These are phyloP conservation scores for Nothura maculosa DNA, from an alignment of 2,797 vertebrate species.

Conservation along the genomic window DNA sequence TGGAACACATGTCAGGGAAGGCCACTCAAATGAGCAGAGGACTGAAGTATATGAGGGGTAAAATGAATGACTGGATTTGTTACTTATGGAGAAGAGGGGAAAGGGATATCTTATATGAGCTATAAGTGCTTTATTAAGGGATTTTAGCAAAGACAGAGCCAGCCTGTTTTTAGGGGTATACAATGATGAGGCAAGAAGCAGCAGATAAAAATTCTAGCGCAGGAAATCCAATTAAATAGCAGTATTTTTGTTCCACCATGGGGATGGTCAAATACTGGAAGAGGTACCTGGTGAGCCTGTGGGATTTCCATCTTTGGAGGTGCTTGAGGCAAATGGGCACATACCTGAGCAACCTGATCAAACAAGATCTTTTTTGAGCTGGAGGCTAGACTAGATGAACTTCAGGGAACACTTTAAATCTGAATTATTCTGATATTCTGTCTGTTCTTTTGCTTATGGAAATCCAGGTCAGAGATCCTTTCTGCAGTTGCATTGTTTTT, in stretches of 20 bases:
- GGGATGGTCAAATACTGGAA: not conserved
- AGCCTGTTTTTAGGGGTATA: not conserved
- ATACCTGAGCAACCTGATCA: not conserved
- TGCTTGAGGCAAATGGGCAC: not conserved
- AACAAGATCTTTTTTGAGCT: not conserved
- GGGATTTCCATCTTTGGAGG: not conserved
- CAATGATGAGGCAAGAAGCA: not conserved
- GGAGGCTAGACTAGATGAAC: not conserved
- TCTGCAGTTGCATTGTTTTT: not conserved
- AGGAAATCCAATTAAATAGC: not conserved
- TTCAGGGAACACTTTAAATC: not conserved
- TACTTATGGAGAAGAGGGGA: not conserved
- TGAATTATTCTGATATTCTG: not conserved
- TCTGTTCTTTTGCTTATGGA: not conserved
- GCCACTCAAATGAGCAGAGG: not conserved
- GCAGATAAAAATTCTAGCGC: not conserved
- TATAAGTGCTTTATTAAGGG: not conserved
- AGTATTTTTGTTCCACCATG: not conserved
- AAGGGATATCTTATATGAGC: not conserved
- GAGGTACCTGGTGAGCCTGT: not conserved
- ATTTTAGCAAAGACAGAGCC: not conserved
- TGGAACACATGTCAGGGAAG: not conserved
- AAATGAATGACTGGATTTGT: not conserved
- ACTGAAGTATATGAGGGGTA: rapidly evolving
- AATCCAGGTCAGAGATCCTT: not conserved